Base-by-base conservation (phyloP, 1,140 invertebrate species). In the Wasmannia auropunctata region DNA sequence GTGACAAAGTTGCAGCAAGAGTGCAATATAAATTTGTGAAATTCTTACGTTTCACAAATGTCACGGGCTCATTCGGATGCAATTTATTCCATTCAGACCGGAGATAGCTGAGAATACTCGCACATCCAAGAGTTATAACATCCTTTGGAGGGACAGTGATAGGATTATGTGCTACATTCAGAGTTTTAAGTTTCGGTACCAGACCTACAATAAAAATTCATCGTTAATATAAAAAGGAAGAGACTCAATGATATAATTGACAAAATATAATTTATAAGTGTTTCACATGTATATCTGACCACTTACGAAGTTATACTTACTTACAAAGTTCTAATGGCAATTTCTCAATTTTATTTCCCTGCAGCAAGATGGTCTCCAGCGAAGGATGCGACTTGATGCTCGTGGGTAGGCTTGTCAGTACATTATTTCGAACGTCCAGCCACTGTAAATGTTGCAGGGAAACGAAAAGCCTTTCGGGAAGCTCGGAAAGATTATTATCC, bases 381-480 rank as follows among this genome's bases (percentile, higher is more conserved):
- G 69, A 94, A 51, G 58, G 85, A 86, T 97, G 96, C 70, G 95
- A 91, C 87, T 95, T 95, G 14, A 97, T 94, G 3, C 93, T 93
- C 86, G 85, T 87, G 28, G 96, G 96, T 69, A 97, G 91, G 40
- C 87, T 92, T 3, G 83, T 92, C n/a, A 97, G 87, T 74, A 94
- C 72, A 91, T 97, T 97, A 87, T 96, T 95, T 88, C 96, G 94
- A 16, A 96, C 88, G 90, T 97, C 96, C 0, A 96, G 87, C 95
- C 96, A 97, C 91, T 95, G 95, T 1, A 96, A 93, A 88, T 92
- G 89, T 58, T 92, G 95, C 31, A 96, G 91, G 28, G 86, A 89
- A 19, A 85, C 87, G 88, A 97, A 97, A 49, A 96, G 92, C 84
- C 96, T 94, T 11, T 95, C 93, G 0, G 96, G 95, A 56, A 97